Conservation (phyloP, 2,797 vertebrate species). For the Spea hammondii region DNA sequence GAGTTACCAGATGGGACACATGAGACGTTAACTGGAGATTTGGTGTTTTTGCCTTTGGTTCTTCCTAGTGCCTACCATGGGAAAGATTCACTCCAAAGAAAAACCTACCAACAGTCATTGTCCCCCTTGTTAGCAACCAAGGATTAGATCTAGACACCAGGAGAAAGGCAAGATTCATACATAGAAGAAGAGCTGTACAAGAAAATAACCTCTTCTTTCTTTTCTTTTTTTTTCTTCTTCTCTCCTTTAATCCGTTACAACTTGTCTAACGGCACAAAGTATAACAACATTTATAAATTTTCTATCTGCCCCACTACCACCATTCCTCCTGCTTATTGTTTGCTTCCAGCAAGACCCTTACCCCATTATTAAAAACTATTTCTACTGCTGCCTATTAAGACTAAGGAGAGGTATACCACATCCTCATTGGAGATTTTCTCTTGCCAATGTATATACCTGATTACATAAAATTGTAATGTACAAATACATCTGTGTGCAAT, state of each 20-base stretch:
- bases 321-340: constrained; percentile 70
- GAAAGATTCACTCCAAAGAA: constrained; percentile 97
- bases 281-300: constrained; percentile 55
- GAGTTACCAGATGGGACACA: constrained; percentile 87
- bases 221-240: constrained; percentile 46
- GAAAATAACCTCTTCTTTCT: constrained; percentile 58
- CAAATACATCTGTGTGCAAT: constrained; percentile 79
- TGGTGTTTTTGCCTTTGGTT: constrained; percentile 81
- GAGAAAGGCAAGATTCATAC: constrained; percentile 69
- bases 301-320: constrained; percentile 55
- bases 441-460: constrained; percentile 80
- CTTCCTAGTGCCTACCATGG: constrained; percentile 93
- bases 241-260: constrained; percentile 65
- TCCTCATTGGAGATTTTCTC: constrained; percentile 73
- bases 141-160: constrained; percentile 63
- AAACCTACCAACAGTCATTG: constrained; percentile 78
- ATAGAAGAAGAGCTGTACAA: constrained; percentile 65
- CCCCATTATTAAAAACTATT: constrained; percentile 59
- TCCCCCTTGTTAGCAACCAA: constrained; percentile 67
- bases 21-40: constrained; percentile 81
- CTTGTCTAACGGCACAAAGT: constrained; percentile 63
- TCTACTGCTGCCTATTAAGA: constrained; percentile 69
- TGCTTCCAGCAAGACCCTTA: constrained; percentile 68
- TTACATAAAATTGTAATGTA: constrained; percentile 75
- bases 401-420: constrained; percentile 70